A percentile compares a stretch with the other conserved stretches of the same genome.
Evolutionary conservation across 2,113 vertebrate genomes (phyloP).

Genomic region (Hemibagrus wyckioides): DNA sequence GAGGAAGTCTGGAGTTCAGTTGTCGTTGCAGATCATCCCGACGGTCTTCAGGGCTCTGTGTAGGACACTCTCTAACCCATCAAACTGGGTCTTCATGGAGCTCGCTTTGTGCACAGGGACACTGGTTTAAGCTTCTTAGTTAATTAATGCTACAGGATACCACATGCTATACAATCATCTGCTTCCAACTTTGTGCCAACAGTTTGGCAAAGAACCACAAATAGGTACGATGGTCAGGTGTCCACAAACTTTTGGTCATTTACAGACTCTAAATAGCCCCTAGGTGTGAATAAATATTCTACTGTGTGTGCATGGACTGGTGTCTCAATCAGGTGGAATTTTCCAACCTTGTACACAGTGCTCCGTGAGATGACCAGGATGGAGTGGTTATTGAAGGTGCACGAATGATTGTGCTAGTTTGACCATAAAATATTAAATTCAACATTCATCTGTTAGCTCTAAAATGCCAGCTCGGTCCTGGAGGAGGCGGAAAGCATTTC

Average conservation of each 20-base stretch:
- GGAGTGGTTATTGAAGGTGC: not conserved
- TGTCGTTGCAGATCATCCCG: not conserved
- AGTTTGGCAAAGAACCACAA: not conserved
- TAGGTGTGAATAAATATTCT: not conserved
- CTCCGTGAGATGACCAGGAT: not conserved
- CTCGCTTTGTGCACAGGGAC: not conserved
- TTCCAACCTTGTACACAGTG: not conserved
- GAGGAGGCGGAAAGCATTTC: conserved; percentile 15
- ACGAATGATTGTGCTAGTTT: not conserved
- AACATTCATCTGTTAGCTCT: not conserved
- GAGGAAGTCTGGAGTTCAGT: not conserved
- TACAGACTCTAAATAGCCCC: not conserved
- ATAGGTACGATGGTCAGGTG: not conserved
- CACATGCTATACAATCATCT: not conserved
- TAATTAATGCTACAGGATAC: not conserved
- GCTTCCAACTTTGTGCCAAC: not conserved
- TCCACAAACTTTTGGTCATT: not conserved
- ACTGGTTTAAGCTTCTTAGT: not conserved
- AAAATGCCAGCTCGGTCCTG: not conserved
- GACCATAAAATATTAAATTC: conserved; percentile 9
- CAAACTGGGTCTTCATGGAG: not conserved
- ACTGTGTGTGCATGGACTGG: not conserved
- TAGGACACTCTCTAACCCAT: not conserved
- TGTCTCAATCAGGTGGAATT: not conserved
- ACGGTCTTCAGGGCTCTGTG: not conserved